Conservation (phyloP, 2,797 vertebrate genomes). For the Chelon labrosus region DNA sequence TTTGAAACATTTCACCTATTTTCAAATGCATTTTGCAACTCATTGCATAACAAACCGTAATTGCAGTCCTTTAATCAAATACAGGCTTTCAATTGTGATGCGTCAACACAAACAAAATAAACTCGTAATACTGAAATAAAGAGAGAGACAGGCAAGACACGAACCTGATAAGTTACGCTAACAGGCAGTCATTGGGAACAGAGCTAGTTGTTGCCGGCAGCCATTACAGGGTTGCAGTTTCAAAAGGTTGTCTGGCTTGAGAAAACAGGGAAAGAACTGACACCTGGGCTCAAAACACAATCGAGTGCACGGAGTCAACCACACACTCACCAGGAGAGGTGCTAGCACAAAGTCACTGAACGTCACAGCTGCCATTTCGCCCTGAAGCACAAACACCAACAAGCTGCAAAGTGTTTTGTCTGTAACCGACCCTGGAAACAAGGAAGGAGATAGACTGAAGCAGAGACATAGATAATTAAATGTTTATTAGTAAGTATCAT, state of each 20-base stretch:
- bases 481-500: not conserved
- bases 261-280: slow-evolving; percentile 16
- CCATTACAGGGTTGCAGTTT: slow-evolving; percentile 17
- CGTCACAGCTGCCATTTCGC: slow-evolving; percentile 33
- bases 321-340: slow-evolving; percentile 9
- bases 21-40: too few relatives aligned
- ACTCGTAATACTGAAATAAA: not conserved
- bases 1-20: too few relatives aligned
- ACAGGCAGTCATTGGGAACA: slow-evolving; percentile 3
- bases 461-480: slow-evolving; percentile 2
- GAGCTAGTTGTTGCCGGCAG: not conserved
- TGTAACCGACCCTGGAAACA: slow-evolving; percentile 19
- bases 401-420: slow-evolving; percentile 13
- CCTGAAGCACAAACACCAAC: slow-evolving; percentile 42
- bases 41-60: too few relatives aligned
- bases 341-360: slow-evolving; percentile 27
- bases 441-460: not conserved
- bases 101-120: not conserved
- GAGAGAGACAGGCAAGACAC: not conserved
- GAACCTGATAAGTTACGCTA: not conserved
- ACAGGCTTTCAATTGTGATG: not conserved
- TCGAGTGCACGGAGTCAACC: slow-evolving; percentile 8
- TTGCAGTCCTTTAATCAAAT: too few relatives aligned
- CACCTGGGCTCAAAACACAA: slow-evolving; percentile 19
- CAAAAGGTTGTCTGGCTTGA: slow-evolving; percentile 26